Evolutionary conservation across 2,888 invertebrate genomes (phyloP), one percentile per base, ranked within the genome.

Genomic region (Sinopyrophorus schimmeli): DNA sequence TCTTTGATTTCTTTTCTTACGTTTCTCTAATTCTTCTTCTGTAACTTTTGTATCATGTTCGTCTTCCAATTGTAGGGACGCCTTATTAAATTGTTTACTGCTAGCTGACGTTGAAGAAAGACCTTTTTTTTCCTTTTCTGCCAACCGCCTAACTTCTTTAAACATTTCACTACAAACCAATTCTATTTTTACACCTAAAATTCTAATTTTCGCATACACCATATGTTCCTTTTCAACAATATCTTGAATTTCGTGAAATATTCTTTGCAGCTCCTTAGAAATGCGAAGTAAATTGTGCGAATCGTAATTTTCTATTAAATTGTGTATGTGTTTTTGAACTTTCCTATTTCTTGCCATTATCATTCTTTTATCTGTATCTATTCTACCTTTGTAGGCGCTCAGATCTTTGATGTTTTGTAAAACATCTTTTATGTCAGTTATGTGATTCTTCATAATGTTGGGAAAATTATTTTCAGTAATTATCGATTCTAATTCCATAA

Each of bases 1-100:
- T 41, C 65, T 63, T 52, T 65, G 65, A 35, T 70, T 72, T 52
- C 66, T 70, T 54, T 63, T 67, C 44, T 61, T 60, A 23, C 60
- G 24, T 44, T 58, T 64, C 16, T 47, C 41, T 44, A 53, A 41
- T 30, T 57, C 51, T 40, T 58, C 52, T 3, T 32, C 40, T 32
- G 50, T 52, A 24, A 57, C 6, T 0, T 28, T 14, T 21, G 51
- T 49, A 1, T 41, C 52, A 11, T 31, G 20, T 17, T 50, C 6
- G 14, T 15, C 9, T 4, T 21, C 7, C 30, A 32, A 12, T 9
- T 16, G 6, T n/a, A n/a, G n/a, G n/a, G n/a, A n/a, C n/a, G n/a
- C n/a, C n/a, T n/a, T n/a, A n/a, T n/a, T n/a, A n/a, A n/a, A n/a
- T n/a, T n/a, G n/a, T n/a, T n/a, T n/a, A n/a, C n/a, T n/a, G n/a